Base-by-base conservation (phyloP, 1,140 invertebrate species). In the Monochamus saltuarius region DNA sequence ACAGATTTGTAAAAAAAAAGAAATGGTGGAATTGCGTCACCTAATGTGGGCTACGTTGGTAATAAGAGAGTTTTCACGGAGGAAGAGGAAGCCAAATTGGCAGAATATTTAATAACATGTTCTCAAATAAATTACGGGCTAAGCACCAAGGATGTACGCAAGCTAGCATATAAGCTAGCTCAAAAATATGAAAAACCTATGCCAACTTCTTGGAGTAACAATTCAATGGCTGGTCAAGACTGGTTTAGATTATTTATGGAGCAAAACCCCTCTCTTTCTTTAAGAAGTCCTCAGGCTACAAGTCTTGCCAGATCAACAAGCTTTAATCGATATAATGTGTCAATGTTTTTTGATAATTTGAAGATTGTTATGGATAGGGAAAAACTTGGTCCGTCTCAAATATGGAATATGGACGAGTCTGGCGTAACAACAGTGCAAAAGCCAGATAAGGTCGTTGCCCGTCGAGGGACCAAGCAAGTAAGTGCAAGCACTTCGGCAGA, bases 271-370 rank as follows among this genome's bases (percentile, higher is more conserved):
- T 51, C 57, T 53, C 57, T 82, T 7, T 78, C 76, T 14, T 47
- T 80, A n/a, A 65, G 75, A 17, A 69, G 46, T 58, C 76, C 77
- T 54, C 72, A 79, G 60, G 73, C 74, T 61, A 79, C 78, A n/a
- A 79, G 79, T 51, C 59, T 80, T 7, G 68, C 76, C 14, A 70
- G 79, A 60, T 76, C 77, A 10, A 79, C 78, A 11, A 77, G 75
- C 53, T 81, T 82, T 59, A 83, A 83, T 68, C 68, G 59, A 64
- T 68, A 11, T 2, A 82, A 79, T 50, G 77, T 79, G 1, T 47
- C 61, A 14, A 29, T 14, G 43, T 75, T 77, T 67, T 73, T n/a
- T n/a, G n/a, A n/a, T n/a, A 79, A 79, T 65, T 52, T 78, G 16
- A 6, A 37, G 22, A 65, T 3, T 22, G 69, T 79, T 7, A 56